These are phyloP conservation scores for Coleophora deauratella DNA, from an alignment of 2,888 invertebrate species.

Conservation along the genomic window DNA sequence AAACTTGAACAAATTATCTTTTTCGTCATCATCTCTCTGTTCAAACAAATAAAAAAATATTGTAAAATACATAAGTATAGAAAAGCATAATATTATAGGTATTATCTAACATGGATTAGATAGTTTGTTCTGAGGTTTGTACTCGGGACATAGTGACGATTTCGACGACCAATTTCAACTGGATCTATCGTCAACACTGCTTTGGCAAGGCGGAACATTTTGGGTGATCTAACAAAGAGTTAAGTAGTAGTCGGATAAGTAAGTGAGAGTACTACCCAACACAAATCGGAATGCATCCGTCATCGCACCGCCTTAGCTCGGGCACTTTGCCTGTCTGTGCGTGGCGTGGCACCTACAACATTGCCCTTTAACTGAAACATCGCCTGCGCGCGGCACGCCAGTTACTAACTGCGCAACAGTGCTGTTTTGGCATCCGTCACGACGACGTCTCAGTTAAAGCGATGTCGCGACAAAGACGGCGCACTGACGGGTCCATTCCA, in stretches of 20 bases:
- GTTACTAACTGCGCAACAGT: no score
- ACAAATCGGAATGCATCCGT: background rate
- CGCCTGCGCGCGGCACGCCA: no score
- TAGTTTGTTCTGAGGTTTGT: slow-evolving; percentile 67
- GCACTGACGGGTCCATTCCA: no score
- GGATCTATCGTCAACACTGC: slow-evolving; percentile 9
- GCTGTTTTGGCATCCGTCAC: no score
- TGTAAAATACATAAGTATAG: slow-evolving; percentile 25
- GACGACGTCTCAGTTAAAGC: no score
- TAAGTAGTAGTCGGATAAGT: no score
- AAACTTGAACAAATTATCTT: slow-evolving; percentile 73
- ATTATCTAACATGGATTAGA: slow-evolving; percentile 29
- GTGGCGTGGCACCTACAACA: no score
- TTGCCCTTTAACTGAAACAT: no score
- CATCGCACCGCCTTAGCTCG: background rate
- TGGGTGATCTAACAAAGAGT: no score
- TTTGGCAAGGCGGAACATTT: background rate
- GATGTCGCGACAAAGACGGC: no score
- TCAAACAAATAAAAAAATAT: slow-evolving; percentile 27
- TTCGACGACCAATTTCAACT: slow-evolving; percentile 60
- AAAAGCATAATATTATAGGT: slow-evolving; percentile 5
- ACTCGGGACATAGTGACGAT: slow-evolving; percentile 31
- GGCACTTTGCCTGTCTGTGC: background rate
- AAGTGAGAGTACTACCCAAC: no score
- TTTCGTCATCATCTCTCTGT: slow-evolving; percentile 27